Conservation (phyloP, 2,113 vertebrate species). For the Phaethornis superciliosus region DNA sequence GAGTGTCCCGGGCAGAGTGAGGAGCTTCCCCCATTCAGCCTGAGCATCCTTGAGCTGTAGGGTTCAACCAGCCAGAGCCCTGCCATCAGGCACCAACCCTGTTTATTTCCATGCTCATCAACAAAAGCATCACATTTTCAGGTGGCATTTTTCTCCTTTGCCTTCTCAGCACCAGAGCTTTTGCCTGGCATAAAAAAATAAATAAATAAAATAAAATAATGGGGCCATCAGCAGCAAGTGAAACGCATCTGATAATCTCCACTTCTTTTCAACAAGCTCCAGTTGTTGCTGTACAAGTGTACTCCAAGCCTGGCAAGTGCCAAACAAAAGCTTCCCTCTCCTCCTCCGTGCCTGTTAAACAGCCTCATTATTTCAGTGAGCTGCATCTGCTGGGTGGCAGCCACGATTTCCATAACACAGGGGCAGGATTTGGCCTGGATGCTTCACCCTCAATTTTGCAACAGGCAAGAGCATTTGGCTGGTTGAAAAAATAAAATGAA, state of each 20-base stretch:
- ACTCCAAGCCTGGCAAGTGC: conserved; percentile 61
- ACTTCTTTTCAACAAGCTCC: conserved; percentile 60
- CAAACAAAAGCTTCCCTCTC: conserved; percentile 67
- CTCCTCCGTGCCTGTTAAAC: conserved; percentile 50
- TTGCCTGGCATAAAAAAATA: background rate
- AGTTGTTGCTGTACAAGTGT: conserved; percentile 74
- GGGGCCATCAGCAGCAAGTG: background rate
- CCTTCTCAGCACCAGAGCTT: background rate
- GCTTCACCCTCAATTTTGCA: background rate
- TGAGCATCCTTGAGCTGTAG: background rate
- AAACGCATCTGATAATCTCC: conserved; percentile 49
- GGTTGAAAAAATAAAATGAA: background rate
- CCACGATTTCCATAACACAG: conserved; percentile 71
- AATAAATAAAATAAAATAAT: background rate
- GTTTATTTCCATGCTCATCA: background rate
- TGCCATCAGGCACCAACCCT: background rate
- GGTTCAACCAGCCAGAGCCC: background rate
- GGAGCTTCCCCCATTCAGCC: background rate
- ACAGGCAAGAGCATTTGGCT: background rate
- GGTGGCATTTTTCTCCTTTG: background rate
- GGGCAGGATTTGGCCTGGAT: conserved; percentile 42
- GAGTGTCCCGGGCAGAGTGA: background rate
- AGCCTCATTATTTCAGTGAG: conserved; percentile 43
- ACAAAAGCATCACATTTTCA: background rate
- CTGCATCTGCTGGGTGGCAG: conserved; percentile 63